Evolutionary conservation across 2,113 vertebrate species (phyloP).

Genomic region (Dinomys branickii): DNA sequence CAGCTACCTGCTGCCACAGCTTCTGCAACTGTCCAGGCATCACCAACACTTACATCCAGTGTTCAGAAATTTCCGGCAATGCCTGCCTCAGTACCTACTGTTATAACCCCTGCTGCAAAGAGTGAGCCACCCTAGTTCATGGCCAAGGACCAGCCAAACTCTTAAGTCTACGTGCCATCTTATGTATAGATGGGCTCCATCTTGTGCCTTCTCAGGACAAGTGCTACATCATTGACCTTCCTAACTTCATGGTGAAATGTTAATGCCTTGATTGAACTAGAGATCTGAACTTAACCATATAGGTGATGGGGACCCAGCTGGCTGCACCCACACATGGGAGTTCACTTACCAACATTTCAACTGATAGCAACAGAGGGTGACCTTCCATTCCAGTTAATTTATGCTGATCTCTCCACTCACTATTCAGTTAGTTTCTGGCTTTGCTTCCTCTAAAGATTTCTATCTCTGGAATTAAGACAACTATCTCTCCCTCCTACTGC

Average conservation of each 20-base stretch:
- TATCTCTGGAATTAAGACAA: background rate
- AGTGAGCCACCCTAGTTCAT: constrained; percentile 94
- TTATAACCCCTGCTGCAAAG: constrained; percentile 94
- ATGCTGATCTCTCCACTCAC: constrained; percentile 31
- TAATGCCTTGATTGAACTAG: constrained; percentile 38
- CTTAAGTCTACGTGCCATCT: constrained; percentile 94
- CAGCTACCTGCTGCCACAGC: constrained; percentile 91
- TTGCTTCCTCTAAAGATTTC: background rate
- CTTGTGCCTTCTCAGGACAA: constrained; percentile 57
- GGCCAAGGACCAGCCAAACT: constrained; percentile 96
- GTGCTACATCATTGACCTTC: constrained; percentile 81
- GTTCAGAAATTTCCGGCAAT: constrained; percentile 98
- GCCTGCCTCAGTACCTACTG: constrained; percentile 93
- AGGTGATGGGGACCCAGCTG: constrained; percentile 75
- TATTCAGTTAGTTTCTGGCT: background rate
- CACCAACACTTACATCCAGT: constrained; percentile 95
- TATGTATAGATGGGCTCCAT: constrained; percentile 91
- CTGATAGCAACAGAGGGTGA: constrained; percentile 76
- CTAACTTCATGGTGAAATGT: constrained; percentile 67
- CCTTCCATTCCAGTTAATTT: constrained; percentile 70
- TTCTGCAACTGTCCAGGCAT: constrained; percentile 96
- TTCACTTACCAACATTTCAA: constrained; percentile 74
- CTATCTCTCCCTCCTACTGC: background rate
- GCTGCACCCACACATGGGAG: constrained; percentile 62
- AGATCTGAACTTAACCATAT: constrained; percentile 33